phyloP scores from a whole-genome alignment of 1,140 invertebrate genomes.

The Philaenus spumarius region DNA sequence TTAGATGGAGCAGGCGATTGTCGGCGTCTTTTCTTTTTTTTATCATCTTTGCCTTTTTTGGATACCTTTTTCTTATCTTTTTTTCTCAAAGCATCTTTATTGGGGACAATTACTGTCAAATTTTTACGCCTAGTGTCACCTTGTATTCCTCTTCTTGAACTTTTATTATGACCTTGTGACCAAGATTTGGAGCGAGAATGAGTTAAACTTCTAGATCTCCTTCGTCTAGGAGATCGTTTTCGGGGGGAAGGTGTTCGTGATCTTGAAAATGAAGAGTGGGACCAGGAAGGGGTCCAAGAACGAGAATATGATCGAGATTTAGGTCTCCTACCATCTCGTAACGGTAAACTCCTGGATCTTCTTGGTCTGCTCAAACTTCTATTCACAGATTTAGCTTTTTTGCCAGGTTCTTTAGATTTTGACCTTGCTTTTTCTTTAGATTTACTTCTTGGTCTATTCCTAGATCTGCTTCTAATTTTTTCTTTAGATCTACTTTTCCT shows the following conservation, averaged over 20 bases:
- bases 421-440: conserved; percentile 23
- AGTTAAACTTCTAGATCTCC: conserved; percentile 5
- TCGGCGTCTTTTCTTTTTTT: conserved; percentile 45
- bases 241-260: not conserved
- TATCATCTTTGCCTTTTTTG: conserved; percentile 37
- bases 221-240: not conserved
- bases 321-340: conserved; percentile 26
- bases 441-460: conserved; percentile 26
- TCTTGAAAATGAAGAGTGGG: conserved; percentile 36
- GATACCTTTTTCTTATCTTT: conserved; percentile 31
- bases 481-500: conserved; percentile 22
- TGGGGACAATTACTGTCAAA: conserved; percentile 47
- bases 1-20: conserved; percentile 63
- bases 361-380: conserved; percentile 35
- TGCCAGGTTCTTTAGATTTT: conserved; percentile 38
- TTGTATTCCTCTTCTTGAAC: too few species aligned
- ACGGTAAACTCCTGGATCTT: not conserved
- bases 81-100: conserved; percentile 45
- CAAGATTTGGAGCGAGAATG: conserved; percentile 11
- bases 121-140: conserved; percentile 36
- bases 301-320: conserved; percentile 33
- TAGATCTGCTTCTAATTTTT: conserved; percentile 25
- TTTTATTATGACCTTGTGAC: not conserved
- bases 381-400: conserved; percentile 43
- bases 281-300: conserved; percentile 38